These are phyloP conservation scores for Drosophila willistoni DNA, from an alignment of 1,140 invertebrate genomes.

Conservation along the genomic window DNA sequence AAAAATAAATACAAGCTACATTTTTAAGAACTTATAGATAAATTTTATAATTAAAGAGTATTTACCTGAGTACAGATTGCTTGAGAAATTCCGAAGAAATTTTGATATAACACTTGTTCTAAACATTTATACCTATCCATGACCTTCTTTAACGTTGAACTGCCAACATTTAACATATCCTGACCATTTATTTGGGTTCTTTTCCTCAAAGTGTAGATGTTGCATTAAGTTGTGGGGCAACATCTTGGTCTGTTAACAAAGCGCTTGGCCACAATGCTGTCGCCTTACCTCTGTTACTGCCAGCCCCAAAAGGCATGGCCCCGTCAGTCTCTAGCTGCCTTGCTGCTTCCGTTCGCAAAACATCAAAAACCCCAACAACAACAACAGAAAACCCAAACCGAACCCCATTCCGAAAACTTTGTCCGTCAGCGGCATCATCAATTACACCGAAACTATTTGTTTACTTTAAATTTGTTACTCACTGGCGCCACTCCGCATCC, in stretches of 20 bases:
- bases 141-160: too few relatives aligned
- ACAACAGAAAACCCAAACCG: background rate
- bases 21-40: too few relatives aligned
- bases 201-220: constrained; percentile 9
- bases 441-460: constrained; percentile 34
- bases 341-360: constrained; percentile 9
- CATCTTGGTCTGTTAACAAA: constrained; percentile 28
- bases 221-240: constrained; percentile 13
- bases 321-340: background rate
- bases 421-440: constrained; percentile 32
- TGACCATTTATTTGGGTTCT: too few relatives aligned
- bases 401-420: constrained; percentile 16
- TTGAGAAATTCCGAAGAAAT: too few relatives aligned
- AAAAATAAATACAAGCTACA: too few relatives aligned
- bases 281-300: constrained; percentile 1
- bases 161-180: too few relatives aligned
- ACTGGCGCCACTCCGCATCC: constrained; percentile 6
- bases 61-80: too few relatives aligned
- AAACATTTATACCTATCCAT: too few relatives aligned
- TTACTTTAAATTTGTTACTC: constrained; percentile 31
- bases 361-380: constrained; percentile 9
- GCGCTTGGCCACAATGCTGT: constrained; percentile 6
- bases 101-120: too few relatives aligned
- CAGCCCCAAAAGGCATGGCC: background rate
- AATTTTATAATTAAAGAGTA: too few relatives aligned